A percentile compares a stretch with the other conserved stretches of the same genome.
Evolutionary conservation across 2,797 vertebrate species (phyloP).

Genomic region (Sebastolobus altivelis): DNA sequence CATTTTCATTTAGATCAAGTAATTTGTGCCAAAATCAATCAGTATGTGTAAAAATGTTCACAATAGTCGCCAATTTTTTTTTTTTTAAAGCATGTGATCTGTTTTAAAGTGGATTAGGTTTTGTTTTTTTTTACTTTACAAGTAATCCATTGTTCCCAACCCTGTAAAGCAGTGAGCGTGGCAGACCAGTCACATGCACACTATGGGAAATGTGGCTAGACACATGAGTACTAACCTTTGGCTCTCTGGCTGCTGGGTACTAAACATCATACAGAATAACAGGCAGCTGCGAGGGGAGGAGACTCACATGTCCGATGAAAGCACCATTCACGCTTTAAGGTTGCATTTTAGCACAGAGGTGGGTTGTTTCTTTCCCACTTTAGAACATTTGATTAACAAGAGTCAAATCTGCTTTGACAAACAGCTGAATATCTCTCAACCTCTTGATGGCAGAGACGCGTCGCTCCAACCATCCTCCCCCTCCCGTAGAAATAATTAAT

Average conservation of each 20-base stretch:
- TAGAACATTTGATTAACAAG: conserved; percentile 38
- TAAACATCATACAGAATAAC: conserved; percentile 74
- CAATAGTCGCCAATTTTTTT: not conserved
- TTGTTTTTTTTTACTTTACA: conserved; percentile 37
- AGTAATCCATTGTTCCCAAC: conserved; percentile 76
- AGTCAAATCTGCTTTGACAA: conserved; percentile 48
- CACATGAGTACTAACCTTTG: conserved; percentile 68
- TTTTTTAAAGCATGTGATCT: conserved; percentile 48
- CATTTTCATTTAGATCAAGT: not conserved
- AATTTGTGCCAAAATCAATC: conserved; percentile 16
- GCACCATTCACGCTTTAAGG: conserved; percentile 67
- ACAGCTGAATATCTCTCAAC: conserved; percentile 34
- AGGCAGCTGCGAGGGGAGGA: conserved; percentile 60
- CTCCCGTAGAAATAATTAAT: conserved; percentile 51
- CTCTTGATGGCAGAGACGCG: conserved; percentile 27
- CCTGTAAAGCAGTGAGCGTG: conserved; percentile 75
- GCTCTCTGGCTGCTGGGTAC: conserved; percentile 71
- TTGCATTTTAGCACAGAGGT: conserved; percentile 61
- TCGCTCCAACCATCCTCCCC: conserved; percentile 30
- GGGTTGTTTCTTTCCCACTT: conserved; percentile 21
- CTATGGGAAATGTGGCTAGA: conserved; percentile 71
- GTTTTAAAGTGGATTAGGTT: conserved; percentile 30
- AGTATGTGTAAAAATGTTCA: not conserved
- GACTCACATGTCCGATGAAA: conserved; percentile 62
- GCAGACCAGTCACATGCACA: conserved; percentile 79